Percentiles rank a stretch among this genome's conserved stretches.
phyloP scores from a whole-genome alignment of 2,888 invertebrate genomes.

The Nasonovia ribisnigri region DNA sequence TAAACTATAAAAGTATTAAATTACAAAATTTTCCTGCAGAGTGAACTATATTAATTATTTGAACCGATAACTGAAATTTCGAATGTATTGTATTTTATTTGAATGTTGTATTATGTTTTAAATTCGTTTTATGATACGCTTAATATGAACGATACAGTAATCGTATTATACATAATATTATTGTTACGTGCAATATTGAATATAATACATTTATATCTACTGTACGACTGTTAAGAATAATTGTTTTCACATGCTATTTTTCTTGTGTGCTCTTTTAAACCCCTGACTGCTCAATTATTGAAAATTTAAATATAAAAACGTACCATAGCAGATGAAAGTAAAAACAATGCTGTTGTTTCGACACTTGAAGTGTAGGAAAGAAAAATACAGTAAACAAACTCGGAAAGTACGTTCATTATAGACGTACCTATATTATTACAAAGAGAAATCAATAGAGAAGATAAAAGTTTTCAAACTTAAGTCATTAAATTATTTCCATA shows the following conservation, averaged over 20 bases:
- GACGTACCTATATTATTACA: background rate
- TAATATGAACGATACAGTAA: background rate
- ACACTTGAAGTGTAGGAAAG: background rate
- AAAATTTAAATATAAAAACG: background rate
- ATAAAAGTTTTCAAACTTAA: slow-evolving; percentile 21
- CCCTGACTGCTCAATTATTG: background rate
- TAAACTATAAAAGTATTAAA: background rate
- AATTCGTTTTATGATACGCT: background rate
- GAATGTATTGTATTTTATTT: background rate
- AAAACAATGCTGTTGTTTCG: background rate
- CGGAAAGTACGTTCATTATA: background rate
- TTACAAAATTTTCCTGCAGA: background rate
- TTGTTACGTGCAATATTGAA: background rate
- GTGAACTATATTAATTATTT: background rate
- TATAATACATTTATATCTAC: background rate
- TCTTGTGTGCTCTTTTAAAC: background rate
- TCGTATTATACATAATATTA: background rate
- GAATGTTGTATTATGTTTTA: background rate
- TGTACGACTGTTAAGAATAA: background rate
- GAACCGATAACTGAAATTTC: background rate
- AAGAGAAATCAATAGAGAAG: background rate
- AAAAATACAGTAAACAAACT: background rate
- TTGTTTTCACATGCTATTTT: background rate
- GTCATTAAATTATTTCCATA: slow-evolving; percentile 32
- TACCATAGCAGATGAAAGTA: background rate